Evolutionary conservation across 2,113 vertebrate species (phyloP), one percentile per base, ranked within the genome.

Genomic region (Brachypteracias leptosomus): DNA sequence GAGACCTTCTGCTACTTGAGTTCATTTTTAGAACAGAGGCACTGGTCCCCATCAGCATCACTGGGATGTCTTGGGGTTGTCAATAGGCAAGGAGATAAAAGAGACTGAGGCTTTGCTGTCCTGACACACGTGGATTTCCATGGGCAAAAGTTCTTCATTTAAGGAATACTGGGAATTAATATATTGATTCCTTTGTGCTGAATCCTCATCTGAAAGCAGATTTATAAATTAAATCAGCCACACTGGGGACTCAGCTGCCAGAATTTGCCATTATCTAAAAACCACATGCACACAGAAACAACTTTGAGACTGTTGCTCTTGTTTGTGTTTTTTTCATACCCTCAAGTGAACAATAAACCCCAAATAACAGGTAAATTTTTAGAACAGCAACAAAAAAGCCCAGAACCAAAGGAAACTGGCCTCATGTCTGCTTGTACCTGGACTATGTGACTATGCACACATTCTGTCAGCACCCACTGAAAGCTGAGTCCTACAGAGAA

Each of bases 11-110:
- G 63, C 76, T 91, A 35, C 78, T 93, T 75, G 57, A 86, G 54
- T 78, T 54, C 75, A 85, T 92, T 95, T 97, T 96, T 96, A 97
- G 95, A 95, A 92, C 80, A 92, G 49, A 74, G 36, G 57, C 78
- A 80, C 92, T 93, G 95, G 44, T 94, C 66, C 73, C 62, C 18
- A 0, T 96, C 93, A 95, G 44, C 24, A 31, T 80, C 79, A 72
- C 90, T 49, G 47, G 65, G 66, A 65, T 0, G 0, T 29, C 74
- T 88, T 65, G 31, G 65, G 51, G 67, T 46, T 86, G 40, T 93
- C 62, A 95, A 10, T 55, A 54, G 68, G 65, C 22, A n/a, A 62
- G 54, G 54, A 16, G 92, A 96, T 93, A 97, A 95, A 81, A 59
- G 1, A 63, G 61, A 19, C 49, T 44, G 68, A 89, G 65, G 1